phyloP scores from a whole-genome alignment of 2,888 invertebrate species.

The Nymphalis c-album region DNA sequence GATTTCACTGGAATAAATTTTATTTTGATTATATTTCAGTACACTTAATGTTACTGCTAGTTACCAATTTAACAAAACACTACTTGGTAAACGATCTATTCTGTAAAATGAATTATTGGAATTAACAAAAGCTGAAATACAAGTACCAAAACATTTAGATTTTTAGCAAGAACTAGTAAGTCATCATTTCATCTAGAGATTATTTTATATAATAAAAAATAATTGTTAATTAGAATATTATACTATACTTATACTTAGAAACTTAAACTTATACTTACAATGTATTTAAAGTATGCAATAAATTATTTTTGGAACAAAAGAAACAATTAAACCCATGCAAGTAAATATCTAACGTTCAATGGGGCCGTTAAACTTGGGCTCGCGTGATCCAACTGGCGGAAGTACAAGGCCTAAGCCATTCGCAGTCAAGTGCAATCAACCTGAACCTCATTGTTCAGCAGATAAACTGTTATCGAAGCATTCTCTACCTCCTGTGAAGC shows the following conservation, averaged over 20 bases:
- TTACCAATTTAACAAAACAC: no score
- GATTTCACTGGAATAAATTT: no score
- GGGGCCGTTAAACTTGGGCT: slow-evolving; percentile 44
- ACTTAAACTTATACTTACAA: neutral
- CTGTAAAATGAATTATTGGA: no score
- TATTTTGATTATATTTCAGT: no score
- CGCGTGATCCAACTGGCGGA: slow-evolving; percentile 61
- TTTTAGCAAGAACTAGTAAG: no score
- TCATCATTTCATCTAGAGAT: no score
- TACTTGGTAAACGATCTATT: no score
- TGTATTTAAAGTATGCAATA: neutral
- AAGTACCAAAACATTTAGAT: no score
- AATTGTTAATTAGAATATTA: no score
- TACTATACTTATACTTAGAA: neutral
- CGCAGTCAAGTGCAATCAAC: slow-evolving; percentile 73
- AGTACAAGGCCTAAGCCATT: slow-evolving; percentile 59
- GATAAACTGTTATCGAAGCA: slow-evolving; percentile 41
- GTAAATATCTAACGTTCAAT: slow-evolving; percentile 45
- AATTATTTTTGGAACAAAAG: neutral
- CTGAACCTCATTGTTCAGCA: slow-evolving; percentile 72
- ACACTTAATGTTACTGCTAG: no score
- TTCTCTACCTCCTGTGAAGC: slow-evolving; percentile 41
- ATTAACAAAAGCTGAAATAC: no score
- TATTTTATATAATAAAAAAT: no score
- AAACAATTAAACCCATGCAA: slow-evolving; percentile 13